Evolutionary conservation across 2,888 invertebrate species (phyloP).

Genomic region (Caenorhabditis uteleia): DNA sequence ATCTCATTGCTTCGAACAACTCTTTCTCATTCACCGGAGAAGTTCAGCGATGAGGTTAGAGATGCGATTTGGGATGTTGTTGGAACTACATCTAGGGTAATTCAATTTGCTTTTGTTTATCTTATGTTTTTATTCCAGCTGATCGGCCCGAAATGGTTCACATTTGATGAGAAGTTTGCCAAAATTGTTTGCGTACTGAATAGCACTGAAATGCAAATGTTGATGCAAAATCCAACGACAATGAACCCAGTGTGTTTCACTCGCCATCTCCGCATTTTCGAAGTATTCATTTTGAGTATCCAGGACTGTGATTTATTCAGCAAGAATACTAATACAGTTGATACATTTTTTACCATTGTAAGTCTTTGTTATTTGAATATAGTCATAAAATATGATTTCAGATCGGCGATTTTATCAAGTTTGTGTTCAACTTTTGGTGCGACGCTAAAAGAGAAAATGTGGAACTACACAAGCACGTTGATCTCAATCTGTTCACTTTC

Average conservation of each 20-base stretch:
- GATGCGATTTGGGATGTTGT: constrained; percentile 22
- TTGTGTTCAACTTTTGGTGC: constrained; percentile 17
- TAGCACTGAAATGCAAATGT: constrained; percentile 21
- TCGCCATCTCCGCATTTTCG: constrained; percentile 20
- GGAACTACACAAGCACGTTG: constrained; percentile 1
- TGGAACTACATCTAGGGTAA: constrained; percentile 7
- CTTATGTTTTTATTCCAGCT: too few species aligned
- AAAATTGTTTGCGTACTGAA: constrained; percentile 23
- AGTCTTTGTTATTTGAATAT: too few species aligned
- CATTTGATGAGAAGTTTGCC: constrained; percentile 15
- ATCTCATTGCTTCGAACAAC: constrained; percentile 15
- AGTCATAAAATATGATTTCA: constrained; percentile 5
- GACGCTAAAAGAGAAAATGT: constrained; percentile 9
- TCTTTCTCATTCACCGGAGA: constrained; percentile 8
- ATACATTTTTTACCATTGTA: too few species aligned
- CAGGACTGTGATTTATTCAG: not conserved
- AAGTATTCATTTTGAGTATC: constrained; percentile 6
- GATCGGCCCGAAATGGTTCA: constrained; percentile 18
- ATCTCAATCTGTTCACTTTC: constrained; percentile 16
- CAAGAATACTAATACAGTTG: too few species aligned
- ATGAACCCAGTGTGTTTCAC: constrained; percentile 2
- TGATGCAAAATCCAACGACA: constrained; percentile 3
- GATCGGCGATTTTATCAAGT: constrained; percentile 14
- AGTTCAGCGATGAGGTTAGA: constrained; percentile 5
- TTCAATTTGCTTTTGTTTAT: too few species aligned